A percentile compares a stretch with the other conserved stretches of the same genome.
Evolutionary conservation across 2,113 vertebrate species (phyloP).

Genomic region (Microcebus griseorufus): DNA sequence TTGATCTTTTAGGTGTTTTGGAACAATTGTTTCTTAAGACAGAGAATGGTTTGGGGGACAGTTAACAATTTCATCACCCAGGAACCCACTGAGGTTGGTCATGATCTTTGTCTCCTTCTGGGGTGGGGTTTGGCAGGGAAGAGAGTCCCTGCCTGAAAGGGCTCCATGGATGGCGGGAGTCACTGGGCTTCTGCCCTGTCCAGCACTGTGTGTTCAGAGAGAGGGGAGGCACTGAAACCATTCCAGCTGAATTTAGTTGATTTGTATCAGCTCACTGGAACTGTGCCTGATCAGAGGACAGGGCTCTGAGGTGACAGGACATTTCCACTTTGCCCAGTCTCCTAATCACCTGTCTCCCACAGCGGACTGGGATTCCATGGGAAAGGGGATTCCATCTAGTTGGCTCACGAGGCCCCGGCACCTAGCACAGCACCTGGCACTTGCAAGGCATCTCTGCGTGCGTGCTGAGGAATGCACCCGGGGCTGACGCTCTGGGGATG

Average conservation of each 20-base stretch:
- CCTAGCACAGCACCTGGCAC: background rate
- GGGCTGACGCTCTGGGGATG: background rate
- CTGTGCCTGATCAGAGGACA: background rate
- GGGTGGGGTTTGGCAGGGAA: background rate
- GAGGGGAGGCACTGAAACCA: background rate
- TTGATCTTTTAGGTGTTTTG: background rate
- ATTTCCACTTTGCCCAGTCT: background rate
- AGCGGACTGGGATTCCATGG: fast-evolving
- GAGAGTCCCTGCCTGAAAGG: background rate
- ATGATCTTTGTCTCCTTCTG: background rate
- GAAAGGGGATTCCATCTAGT: background rate
- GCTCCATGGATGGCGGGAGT: fast-evolving
- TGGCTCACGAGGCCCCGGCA: background rate
- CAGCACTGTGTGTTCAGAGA: background rate
- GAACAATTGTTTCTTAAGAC: background rate
- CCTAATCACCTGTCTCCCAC: background rate
- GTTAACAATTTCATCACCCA: background rate
- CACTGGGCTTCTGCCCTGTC: fast-evolving
- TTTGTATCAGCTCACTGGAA: background rate
- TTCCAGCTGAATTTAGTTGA: background rate
- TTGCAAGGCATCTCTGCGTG: fast-evolving
- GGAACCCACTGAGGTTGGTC: background rate
- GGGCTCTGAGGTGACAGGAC: background rate
- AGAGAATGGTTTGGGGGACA: background rate
- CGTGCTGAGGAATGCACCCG: background rate